Evolutionary conservation across 2,113 vertebrate species (phyloP), one percentile per base, ranked within the genome.

Genomic region (Lethenteron reissneri): DNA sequence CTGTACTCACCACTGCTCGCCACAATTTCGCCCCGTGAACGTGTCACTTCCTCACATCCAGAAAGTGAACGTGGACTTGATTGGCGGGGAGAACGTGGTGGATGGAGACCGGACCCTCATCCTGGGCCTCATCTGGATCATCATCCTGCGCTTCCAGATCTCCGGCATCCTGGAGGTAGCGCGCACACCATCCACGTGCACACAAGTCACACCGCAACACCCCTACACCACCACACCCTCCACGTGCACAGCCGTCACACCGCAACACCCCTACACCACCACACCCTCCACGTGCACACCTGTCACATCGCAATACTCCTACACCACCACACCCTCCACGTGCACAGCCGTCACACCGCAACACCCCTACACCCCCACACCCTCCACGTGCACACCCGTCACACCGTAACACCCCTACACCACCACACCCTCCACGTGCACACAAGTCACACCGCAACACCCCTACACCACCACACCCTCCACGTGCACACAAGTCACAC

Each of bases 91-190:
- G 79, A 94, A 94, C 59, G 83, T 94, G 0, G 87, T 94, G 71
- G 91, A 95, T 25, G 87, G 89, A 60, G 90, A 95, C 77, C 84
- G 79, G 73, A 89, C 82, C 0, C 83, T 89, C 77, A 89, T 95
- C 77, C 81, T 90, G 77, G 88, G 89, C 69, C 83, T 92, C 56
- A 83, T 94, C 70, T 95, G 90, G 89, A 86, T 92, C 78, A 89
- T 92, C 80, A 95, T 90, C 77, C 86, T 95, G 73, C 79, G 86
- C 72, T 94, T 95, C 79, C 89, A 90, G 81, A 90, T 95, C 19
- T 80, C 79, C 68, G 87, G 92, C 74, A 83, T 78, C 71, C 79
- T 90, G 71, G 85, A 84, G 87, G 88, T 95, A 86, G 88, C 92
- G 80, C 75, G 78, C 25, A 41, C 41, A 7, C 41, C 41, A 6